phyloP scores from a whole-genome alignment of 2,888 invertebrate species.

The Cremastobaeus sp. region DNA sequence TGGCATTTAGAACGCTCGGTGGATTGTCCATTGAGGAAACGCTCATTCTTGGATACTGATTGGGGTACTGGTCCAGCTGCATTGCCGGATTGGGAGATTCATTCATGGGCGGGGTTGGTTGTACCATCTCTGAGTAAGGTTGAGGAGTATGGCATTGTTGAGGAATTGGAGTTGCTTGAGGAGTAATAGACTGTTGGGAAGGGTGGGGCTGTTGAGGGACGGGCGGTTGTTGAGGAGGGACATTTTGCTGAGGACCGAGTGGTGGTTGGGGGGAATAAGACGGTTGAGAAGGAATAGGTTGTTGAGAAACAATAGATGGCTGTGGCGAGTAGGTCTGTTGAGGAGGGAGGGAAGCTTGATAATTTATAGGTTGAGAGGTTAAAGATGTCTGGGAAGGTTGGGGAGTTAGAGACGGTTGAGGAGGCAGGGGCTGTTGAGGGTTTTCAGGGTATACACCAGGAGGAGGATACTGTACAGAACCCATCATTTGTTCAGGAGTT shows the following conservation, averaged over 20 bases:
- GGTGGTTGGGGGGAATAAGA: too few species aligned
- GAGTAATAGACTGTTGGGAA: too few species aligned
- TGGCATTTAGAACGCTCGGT: slow-evolving; percentile 36
- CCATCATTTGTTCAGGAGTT: slow-evolving; percentile 17
- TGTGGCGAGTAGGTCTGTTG: too few species aligned
- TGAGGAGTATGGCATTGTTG: background rate
- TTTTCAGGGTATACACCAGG: slow-evolving; percentile 25
- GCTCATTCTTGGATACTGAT: slow-evolving; percentile 62
- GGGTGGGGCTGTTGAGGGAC: background rate
- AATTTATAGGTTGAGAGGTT: too few species aligned
- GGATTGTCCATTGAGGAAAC: slow-evolving; percentile 53
- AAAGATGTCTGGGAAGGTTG: slow-evolving; percentile 1
- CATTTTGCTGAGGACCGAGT: too few species aligned
- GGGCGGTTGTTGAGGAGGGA: background rate
- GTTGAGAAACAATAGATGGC: background rate
- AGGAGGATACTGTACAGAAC: too few species aligned
- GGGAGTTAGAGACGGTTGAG: background rate
- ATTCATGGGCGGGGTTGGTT: slow-evolving; percentile 12
- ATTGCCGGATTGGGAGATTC: background rate
- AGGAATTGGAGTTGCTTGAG: background rate
- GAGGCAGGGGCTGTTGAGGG: background rate
- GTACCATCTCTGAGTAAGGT: slow-evolving; percentile 1
- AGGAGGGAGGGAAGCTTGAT: background rate
- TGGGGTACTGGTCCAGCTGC: slow-evolving; percentile 57
- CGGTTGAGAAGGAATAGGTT: background rate